Conservation (phyloP, 2,888 invertebrate genomes). For the Drosophila meridionalis region DNA sequence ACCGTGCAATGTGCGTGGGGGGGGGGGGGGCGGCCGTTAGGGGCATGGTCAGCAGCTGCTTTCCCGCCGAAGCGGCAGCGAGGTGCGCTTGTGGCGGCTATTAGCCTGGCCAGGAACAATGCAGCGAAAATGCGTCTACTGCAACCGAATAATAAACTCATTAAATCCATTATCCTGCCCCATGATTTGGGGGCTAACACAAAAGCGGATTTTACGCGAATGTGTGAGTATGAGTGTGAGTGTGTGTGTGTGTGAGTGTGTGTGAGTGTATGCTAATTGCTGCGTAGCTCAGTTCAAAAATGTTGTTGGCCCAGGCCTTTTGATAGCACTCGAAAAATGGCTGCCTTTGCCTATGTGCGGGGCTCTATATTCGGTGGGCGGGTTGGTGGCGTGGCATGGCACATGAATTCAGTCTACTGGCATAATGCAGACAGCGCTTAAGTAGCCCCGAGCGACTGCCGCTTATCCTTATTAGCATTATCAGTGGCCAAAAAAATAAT, state of each 20-base stretch:
- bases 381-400: not conserved
- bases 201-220: conserved; percentile 77
- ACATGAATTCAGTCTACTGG: conserved; percentile 21
- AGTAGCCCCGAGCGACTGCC: conserved; percentile 42
- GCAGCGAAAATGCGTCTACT: conserved; percentile 31
- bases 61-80: conserved; percentile 10
- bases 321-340: conserved; percentile 27
- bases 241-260: conserved; percentile 13
- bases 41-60: not conserved
- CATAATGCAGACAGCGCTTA: conserved; percentile 40
- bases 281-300: conserved; percentile 17
- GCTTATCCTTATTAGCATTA: conserved; percentile 81
- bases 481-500: conserved; percentile 71
- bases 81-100: conserved; percentile 30
- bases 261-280: conserved; percentile 48
- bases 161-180: conserved; percentile 82
- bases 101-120: conserved; percentile 34
- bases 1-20: conserved; percentile 22
- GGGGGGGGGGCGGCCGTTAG: too few relatives aligned
- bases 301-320: not conserved
- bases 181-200: conserved; percentile 81
- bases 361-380: too few relatives aligned
- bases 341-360: not conserved
- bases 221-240: conserved; percentile 13
- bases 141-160: conserved; percentile 77